Percentiles rank a stretch among this genome's conserved stretches.
phyloP scores from a whole-genome alignment of 2,888 invertebrate species.

The Erebia epiphron region DNA sequence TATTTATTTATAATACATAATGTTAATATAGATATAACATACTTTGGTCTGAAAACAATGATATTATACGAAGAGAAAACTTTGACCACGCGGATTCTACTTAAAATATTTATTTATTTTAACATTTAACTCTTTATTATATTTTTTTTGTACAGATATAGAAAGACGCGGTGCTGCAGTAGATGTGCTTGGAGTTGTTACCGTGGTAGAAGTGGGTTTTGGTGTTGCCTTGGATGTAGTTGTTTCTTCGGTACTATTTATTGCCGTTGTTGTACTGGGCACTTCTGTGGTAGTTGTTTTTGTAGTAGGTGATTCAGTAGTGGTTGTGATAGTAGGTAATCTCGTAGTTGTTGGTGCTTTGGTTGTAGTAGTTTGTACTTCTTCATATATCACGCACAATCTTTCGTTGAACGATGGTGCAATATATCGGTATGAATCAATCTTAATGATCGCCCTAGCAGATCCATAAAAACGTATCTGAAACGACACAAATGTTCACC shows the following conservation, averaged over 20 bases:
- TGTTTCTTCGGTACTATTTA: neutral
- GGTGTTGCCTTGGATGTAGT: too few relatives aligned
- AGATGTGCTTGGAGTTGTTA: neutral
- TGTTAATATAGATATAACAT: too few relatives aligned
- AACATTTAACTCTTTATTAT: neutral
- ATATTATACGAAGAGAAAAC: neutral
- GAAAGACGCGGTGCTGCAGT: neutral
- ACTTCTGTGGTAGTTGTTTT: slow-evolving; percentile 7
- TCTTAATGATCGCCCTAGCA: neutral
- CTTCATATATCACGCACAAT: slow-evolving; percentile 28
- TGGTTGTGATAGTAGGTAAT: neutral
- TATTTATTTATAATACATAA: too few relatives aligned
- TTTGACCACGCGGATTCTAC: neutral
- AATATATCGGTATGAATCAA: slow-evolving; percentile 12
- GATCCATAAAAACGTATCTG: slow-evolving; percentile 29
- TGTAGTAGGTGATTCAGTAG: slow-evolving; percentile 1
- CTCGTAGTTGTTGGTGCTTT: slow-evolving; percentile 6
- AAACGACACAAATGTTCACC: slow-evolving; percentile 5
- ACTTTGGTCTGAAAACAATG: too few relatives aligned
- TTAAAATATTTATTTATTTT: neutral
- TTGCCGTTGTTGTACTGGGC: neutral
- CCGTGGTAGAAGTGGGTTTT: neutral
- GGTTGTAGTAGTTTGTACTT: neutral
- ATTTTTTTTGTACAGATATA: neutral
- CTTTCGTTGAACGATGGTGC: slow-evolving; percentile 21